These are phyloP conservation scores for Argya squamiceps DNA, from an alignment of 2,797 vertebrate species.

Conservation along the genomic window DNA sequence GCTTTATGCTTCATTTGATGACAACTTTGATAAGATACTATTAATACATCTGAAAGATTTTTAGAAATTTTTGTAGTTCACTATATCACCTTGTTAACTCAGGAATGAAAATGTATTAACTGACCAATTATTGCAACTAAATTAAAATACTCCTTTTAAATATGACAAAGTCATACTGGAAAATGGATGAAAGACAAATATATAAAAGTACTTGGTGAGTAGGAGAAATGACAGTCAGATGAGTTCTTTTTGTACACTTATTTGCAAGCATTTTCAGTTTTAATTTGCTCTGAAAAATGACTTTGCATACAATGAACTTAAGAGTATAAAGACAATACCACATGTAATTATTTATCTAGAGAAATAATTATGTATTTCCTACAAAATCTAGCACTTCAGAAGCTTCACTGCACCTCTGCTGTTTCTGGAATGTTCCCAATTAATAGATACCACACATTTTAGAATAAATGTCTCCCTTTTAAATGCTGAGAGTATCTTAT, in stretches of 20 bases:
- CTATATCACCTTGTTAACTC: neutral
- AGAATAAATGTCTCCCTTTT: neutral
- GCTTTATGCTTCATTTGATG: neutral
- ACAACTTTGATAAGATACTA: neutral
- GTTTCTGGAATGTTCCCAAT: neutral
- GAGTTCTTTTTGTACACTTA: neutral
- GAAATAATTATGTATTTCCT: neutral
- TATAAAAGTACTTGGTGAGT: neutral
- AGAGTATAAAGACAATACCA: neutral
- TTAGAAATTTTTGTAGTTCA: neutral
- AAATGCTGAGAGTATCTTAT: neutral
- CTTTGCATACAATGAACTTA: neutral
- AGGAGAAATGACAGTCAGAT: neutral
- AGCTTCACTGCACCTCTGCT: neutral
- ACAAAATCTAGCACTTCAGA: accelerated
- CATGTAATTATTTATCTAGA: neutral
- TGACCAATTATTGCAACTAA: neutral
- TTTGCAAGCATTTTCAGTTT: neutral
- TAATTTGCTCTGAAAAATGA: neutral
- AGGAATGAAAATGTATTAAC: neutral
- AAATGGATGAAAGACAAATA: neutral
- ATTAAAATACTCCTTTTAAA: slow-evolving; percentile 13
- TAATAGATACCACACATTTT: neutral
- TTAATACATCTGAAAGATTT: neutral
- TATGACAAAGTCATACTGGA: neutral